phyloP scores from a whole-genome alignment of 2,113 vertebrate species.

The Pseudorhombus dupliciocellatus region DNA sequence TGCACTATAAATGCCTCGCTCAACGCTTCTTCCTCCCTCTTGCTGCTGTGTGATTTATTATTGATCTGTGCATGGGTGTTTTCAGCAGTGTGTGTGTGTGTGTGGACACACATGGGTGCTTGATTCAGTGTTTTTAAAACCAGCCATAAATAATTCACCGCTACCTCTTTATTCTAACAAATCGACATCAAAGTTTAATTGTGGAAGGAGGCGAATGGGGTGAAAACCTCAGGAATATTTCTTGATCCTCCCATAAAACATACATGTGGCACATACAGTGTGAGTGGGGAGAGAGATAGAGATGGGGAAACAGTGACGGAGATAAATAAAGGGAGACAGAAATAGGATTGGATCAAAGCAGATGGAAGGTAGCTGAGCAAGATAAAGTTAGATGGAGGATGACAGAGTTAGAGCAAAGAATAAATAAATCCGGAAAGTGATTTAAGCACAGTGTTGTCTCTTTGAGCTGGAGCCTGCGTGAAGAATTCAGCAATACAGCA shows the following conservation, averaged over 20 bases:
- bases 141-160: slow-evolving; percentile 63
- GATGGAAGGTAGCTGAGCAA: slow-evolving; percentile 11
- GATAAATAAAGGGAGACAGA: slow-evolving; percentile 28
- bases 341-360: slow-evolving; percentile 21
- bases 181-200: slow-evolving; percentile 60
- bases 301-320: slow-evolving; percentile 1
- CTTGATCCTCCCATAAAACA: background rate
- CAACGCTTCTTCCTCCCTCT: slow-evolving; percentile 57
- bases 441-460: background rate
- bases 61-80: slow-evolving; percentile 70
- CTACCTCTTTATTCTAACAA: slow-evolving; percentile 66
- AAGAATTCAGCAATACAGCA: background rate
- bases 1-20: slow-evolving; percentile 54
- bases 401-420: slow-evolving; percentile 4
- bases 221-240: slow-evolving; percentile 24
- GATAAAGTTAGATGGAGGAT: background rate
- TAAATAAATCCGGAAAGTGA: slow-evolving; percentile 13
- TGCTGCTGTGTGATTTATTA: slow-evolving; percentile 72
- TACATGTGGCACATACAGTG: background rate
- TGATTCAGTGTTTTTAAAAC: slow-evolving; percentile 43
- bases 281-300: slow-evolving; percentile 9
- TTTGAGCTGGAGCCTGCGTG: background rate
- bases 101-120: background rate
- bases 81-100: slow-evolving; percentile 38
- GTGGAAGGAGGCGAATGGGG: slow-evolving; percentile 9